Evolutionary conservation across 2,797 vertebrate genomes (phyloP).

Genomic region (Rachycentron canadum): DNA sequence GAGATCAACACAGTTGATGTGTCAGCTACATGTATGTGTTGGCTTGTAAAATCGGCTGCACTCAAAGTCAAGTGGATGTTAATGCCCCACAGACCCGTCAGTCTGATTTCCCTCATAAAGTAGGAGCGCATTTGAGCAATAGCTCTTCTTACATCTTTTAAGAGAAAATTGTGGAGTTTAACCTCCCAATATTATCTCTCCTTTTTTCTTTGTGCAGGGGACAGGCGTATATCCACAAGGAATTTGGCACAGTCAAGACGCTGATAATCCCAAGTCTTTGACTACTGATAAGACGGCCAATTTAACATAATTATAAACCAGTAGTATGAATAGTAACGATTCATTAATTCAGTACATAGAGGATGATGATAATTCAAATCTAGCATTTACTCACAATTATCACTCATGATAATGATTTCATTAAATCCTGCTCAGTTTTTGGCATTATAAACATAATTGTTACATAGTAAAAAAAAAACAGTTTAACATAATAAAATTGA

Average conservation of each 20-base stretch:
- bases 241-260: slow-evolving; percentile 84
- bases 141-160: slow-evolving; percentile 85
- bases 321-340: slow-evolving; percentile 85
- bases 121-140: slow-evolving; percentile 78
- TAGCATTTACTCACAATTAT: slow-evolving; percentile 85
- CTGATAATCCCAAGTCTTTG: slow-evolving; percentile 88
- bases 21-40: slow-evolving; percentile 85
- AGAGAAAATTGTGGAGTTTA: slow-evolving; percentile 88
- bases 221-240: slow-evolving; percentile 81
- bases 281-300: slow-evolving; percentile 87
- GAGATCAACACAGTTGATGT: slow-evolving; percentile 83
- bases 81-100: slow-evolving; percentile 83
- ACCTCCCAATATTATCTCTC: slow-evolving; percentile 87
- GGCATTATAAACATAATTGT: slow-evolving; percentile 99
- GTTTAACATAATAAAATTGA: slow-evolving; percentile 93
- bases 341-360: slow-evolving; percentile 83
- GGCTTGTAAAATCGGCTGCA: slow-evolving; percentile 82
- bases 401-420: slow-evolving; percentile 84
- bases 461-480: slow-evolving; percentile 89
- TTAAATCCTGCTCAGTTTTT: slow-evolving; percentile 94
- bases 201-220: slow-evolving; percentile 81
- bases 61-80: slow-evolving; percentile 88
- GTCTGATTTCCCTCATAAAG: slow-evolving; percentile 84
- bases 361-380: slow-evolving; percentile 85
- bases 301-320: slow-evolving; percentile 90